These are phyloP conservation scores for Sylvilagus bachmani DNA, from an alignment of 2,113 vertebrate species.

Conservation along the genomic window DNA sequence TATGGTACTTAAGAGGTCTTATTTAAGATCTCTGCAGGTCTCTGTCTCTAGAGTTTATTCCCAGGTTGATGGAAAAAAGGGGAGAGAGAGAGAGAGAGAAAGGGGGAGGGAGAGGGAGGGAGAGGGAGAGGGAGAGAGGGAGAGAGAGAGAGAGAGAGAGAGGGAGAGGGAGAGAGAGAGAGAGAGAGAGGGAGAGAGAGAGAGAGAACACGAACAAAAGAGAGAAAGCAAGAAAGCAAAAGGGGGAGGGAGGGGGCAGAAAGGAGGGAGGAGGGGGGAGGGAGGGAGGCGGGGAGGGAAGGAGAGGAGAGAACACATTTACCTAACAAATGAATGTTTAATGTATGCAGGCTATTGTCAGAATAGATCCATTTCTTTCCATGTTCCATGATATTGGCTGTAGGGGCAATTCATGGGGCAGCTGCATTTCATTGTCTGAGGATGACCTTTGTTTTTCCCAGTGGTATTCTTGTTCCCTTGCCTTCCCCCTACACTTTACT, in stretches of 20 bases:
- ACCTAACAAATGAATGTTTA: background rate
- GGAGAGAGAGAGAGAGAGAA: background rate
- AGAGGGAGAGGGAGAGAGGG: no score
- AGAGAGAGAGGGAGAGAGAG: background rate
- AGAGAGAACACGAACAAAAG: background rate
- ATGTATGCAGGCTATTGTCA: conserved; percentile 4
- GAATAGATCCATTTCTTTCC: conserved; percentile 69
- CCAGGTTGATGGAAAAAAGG: background rate
- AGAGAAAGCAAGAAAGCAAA: no score
- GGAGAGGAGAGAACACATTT: background rate
- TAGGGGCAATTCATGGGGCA: background rate
- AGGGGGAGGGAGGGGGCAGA: no score
- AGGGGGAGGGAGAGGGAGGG: no score
- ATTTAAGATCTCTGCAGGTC: background rate
- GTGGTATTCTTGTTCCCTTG: background rate
- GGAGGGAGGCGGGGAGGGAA: no score
- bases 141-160: no score
- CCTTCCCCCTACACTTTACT: background rate
- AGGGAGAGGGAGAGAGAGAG: background rate
- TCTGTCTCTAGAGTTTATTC: background rate
- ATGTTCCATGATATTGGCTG: conserved; percentile 1
- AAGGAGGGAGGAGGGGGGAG: no score
- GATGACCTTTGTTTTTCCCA: background rate
- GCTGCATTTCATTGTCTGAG: background rate
- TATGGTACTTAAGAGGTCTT: background rate